Evolutionary conservation across 2,888 invertebrate species (phyloP).

Genomic region (Dolichopus griseipennis): DNA sequence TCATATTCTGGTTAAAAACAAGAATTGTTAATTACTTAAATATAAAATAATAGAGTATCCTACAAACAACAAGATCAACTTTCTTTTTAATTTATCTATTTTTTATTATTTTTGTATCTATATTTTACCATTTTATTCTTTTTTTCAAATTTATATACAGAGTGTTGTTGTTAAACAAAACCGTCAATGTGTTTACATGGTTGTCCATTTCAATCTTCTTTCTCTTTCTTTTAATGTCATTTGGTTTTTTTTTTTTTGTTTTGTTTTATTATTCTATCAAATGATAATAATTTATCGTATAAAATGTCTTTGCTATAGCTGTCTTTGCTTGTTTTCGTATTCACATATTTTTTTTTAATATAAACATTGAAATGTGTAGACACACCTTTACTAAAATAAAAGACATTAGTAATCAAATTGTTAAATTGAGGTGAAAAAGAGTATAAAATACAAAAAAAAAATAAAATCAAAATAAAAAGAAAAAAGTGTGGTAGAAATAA

Average conservation of each 20-base stretch:
- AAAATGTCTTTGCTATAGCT: neutral
- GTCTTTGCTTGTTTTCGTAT: neutral
- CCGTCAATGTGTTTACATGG: constrained; percentile 4
- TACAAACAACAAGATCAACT: neutral
- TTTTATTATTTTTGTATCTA: neutral
- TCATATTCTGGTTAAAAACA: too few relatives aligned
- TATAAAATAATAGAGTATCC: too few relatives aligned
- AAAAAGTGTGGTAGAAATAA: too few relatives aligned
- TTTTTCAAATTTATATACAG: neutral
- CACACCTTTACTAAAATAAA: neutral
- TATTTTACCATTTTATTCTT: neutral
- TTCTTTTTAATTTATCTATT: neutral
- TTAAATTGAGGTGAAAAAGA: neutral
- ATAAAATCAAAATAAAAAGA: too few relatives aligned
- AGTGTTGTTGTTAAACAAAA: neutral
- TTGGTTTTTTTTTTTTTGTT: neutral
- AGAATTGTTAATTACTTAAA: too few relatives aligned
- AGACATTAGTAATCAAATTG: neutral
- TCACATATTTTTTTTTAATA: neutral
- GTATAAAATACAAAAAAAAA: too few relatives aligned
- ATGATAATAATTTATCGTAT: constrained; percentile 4
- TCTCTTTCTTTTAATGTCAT: neutral
- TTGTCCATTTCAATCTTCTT: neutral
- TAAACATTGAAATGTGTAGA: neutral
- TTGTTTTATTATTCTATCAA: neutral